Evolutionary conservation across 2,113 vertebrate species (phyloP).

Genomic region (Caranx melampygus): DNA sequence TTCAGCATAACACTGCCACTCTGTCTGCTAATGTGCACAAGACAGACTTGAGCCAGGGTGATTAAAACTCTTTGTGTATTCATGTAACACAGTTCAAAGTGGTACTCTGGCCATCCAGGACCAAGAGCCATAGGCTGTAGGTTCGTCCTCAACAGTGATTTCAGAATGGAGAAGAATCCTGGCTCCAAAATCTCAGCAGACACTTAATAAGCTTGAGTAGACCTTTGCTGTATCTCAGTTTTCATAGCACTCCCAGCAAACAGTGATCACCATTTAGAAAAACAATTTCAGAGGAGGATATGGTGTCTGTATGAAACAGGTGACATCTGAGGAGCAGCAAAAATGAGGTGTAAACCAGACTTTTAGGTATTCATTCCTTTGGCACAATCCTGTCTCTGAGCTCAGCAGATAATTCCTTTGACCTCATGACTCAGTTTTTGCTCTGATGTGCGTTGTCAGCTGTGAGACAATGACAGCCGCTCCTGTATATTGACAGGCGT

Average conservation of each 20-base stretch:
- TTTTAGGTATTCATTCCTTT: too few species aligned
- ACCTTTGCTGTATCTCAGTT: neutral
- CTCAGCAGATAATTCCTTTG: too few species aligned
- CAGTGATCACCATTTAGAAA: neutral
- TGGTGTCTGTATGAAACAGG: neutral
- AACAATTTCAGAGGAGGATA: neutral
- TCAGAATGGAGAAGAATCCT: neutral
- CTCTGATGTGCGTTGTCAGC: too few species aligned
- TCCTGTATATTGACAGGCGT: too few species aligned
- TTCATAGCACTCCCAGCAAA: neutral
- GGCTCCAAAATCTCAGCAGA: neutral
- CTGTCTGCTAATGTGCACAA: slow-evolving; percentile 33
- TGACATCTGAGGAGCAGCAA: neutral
- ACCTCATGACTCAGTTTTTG: too few species aligned
- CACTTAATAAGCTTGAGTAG: neutral
- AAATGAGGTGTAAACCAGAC: too few species aligned
- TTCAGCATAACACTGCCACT: slow-evolving; percentile 38
- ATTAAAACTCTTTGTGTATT: slow-evolving; percentile 52
- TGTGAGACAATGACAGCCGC: too few species aligned
- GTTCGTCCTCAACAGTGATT: neutral
- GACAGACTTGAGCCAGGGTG: slow-evolving; percentile 30
- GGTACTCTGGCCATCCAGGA: slow-evolving; percentile 8
- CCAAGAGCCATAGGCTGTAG: neutral
- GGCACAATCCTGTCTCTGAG: too few species aligned
- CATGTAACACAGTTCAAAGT: slow-evolving; percentile 14